A percentile compares a stretch with the other conserved stretches of the same genome.
phyloP scores from a whole-genome alignment of 2,888 invertebrate genomes.

The Leptura quadrifasciata region DNA sequence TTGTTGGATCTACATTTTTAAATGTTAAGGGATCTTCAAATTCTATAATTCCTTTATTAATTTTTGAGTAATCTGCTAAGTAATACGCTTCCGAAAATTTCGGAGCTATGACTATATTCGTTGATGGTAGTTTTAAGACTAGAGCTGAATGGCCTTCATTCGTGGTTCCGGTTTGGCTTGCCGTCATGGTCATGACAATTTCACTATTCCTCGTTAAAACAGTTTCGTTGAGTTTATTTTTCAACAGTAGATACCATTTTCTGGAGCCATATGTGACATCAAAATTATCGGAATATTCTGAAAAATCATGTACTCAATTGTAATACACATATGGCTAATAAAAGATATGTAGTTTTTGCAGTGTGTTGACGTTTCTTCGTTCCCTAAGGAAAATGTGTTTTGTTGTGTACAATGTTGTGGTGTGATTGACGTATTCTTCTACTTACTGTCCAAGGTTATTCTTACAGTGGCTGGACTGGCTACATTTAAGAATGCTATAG shows the following conservation, averaged over 20 bases:
- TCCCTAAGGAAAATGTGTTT: neutral
- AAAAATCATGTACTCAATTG: no score
- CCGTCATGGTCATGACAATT: neutral
- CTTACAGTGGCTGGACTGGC: constrained; percentile 41
- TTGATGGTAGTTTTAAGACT: neutral
- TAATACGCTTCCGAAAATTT: constrained; percentile 34
- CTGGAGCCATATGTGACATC: neutral
- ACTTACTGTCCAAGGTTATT: constrained; percentile 42
- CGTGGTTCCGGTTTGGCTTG: neutral
- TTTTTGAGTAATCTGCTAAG: constrained; percentile 20
- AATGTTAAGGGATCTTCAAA: constrained; percentile 17
- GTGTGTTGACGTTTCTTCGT: neutral
- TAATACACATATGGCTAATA: no score
- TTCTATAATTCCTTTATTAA: constrained; percentile 16
- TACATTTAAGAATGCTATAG: constrained; percentile 49
- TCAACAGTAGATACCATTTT: neutral
- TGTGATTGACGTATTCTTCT: neutral
- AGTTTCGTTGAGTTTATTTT: neutral
- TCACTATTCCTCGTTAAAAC: neutral
- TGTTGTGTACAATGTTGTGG: no score
- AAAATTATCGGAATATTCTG: constrained; percentile 23
- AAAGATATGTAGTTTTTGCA: constrained; percentile 7
- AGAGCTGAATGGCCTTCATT: neutral
- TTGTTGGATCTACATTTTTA: neutral
- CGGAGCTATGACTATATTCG: neutral